Evolutionary conservation across 2,888 invertebrate genomes (phyloP).

Genomic region (Sesia apiformis): DNA sequence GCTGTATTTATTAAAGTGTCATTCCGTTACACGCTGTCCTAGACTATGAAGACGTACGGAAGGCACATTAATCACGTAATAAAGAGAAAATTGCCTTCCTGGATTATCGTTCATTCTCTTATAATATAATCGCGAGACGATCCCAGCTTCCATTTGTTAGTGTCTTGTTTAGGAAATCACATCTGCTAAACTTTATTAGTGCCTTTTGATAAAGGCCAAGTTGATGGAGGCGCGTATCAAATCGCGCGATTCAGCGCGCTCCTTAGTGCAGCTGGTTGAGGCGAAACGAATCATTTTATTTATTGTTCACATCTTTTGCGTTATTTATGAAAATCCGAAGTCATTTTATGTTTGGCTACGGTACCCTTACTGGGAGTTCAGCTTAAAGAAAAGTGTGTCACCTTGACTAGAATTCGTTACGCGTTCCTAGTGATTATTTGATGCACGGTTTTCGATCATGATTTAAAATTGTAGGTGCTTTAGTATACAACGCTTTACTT

Average conservation of each 20-base stretch:
- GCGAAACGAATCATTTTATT: slow-evolving; percentile 66
- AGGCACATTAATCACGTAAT: slow-evolving; percentile 31
- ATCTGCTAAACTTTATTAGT: slow-evolving; percentile 71
- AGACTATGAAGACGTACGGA: slow-evolving; percentile 1
- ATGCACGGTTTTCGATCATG: slow-evolving; percentile 33
- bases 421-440: slow-evolving; percentile 34
- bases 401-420: slow-evolving; percentile 64
- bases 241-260: slow-evolving; percentile 61
- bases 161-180: slow-evolving; percentile 70
- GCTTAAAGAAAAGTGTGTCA: slow-evolving; percentile 56
- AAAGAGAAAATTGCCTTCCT: slow-evolving; percentile 39
- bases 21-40: background rate
- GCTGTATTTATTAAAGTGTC: background rate
- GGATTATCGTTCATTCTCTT: slow-evolving; percentile 36
- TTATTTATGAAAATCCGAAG: slow-evolving; percentile 66
- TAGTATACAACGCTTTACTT: slow-evolving; percentile 15
- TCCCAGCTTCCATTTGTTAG: slow-evolving; percentile 58
- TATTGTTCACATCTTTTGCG: slow-evolving; percentile 63
- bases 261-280: slow-evolving; percentile 68
- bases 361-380: slow-evolving; percentile 31
- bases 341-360: slow-evolving; percentile 37
- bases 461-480: slow-evolving; percentile 23
- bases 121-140: slow-evolving; percentile 31
- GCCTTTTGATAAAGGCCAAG: slow-evolving; percentile 62
- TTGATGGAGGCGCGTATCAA: slow-evolving; percentile 72